phyloP scores from a whole-genome alignment of 2,797 vertebrate genomes.

The Limosa lapponica region DNA sequence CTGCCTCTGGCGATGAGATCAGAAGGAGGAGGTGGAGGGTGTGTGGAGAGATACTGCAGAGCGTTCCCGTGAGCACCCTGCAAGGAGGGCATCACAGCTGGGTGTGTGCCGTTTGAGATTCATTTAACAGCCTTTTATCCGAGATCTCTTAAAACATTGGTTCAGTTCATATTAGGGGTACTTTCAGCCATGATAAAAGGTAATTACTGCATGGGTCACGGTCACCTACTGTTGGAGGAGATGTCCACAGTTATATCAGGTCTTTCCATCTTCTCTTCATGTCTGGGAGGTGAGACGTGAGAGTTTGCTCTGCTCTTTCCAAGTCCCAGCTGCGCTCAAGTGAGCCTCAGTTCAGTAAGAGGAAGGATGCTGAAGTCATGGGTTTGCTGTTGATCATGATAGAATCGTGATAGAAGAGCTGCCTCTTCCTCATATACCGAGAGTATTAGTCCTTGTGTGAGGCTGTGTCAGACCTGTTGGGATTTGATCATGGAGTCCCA shows the following conservation, averaged over 20 bases:
- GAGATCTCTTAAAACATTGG: not conserved
- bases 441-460: fast-evolving
- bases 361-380: not conserved
- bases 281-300: not conserved
- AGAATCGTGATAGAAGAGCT: not conserved
- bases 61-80: fast-evolving
- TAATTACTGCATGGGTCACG: not conserved
- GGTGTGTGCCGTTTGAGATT: not conserved
- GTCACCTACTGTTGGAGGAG: not conserved
- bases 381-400: not conserved
- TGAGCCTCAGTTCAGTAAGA: not conserved
- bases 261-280: not conserved
- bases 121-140: not conserved
- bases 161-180: not conserved
- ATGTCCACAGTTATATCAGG: not conserved
- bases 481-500: not conserved
- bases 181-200: not conserved
- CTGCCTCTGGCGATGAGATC: fast-evolving
- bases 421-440: not conserved
- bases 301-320: not conserved
- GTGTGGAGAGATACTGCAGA: not conserved
- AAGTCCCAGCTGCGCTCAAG: not conserved
- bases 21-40: not conserved
- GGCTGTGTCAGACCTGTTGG: not conserved
- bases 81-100: not conserved